Conservation (phyloP, 2,888 invertebrate species). For the Lottia scabra region DNA sequence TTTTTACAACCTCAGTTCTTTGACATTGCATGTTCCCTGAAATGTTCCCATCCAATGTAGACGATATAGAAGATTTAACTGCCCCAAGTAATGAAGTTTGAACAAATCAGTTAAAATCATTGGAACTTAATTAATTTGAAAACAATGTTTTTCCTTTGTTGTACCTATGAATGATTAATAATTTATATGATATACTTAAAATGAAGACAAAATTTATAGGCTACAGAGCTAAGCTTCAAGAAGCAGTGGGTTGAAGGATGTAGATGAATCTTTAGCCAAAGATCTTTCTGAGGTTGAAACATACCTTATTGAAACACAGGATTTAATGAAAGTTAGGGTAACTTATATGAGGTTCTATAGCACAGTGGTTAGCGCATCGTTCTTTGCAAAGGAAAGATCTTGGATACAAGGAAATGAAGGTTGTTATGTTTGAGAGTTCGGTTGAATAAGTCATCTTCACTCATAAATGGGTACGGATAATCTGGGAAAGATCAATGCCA, state of each 20-base stretch:
- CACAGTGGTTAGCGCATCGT: no score
- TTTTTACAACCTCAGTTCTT: background rate
- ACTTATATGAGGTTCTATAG: no score
- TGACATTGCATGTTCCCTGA: background rate
- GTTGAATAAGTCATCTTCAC: no score
- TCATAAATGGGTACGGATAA: no score
- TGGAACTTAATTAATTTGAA: no score
- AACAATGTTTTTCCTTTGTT: no score
- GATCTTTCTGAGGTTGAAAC: background rate
- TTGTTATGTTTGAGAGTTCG: no score
- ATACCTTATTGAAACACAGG: background rate
- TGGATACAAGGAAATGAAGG: no score
- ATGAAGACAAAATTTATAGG: background rate
- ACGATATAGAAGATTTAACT: conserved; percentile 32
- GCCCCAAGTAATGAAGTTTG: conserved; percentile 32
- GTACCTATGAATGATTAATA: no score
- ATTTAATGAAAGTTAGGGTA: background rate
- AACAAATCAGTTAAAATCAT: no score
- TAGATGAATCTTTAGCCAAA: background rate
- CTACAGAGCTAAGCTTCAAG: background rate
- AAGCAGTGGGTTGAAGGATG: background rate
- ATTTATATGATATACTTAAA: background rate
- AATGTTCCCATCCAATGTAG: conserved; percentile 27
- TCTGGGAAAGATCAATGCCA: no score
- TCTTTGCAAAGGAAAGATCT: no score